Conservation (phyloP, 1,140 invertebrate species). For the Stegodyphus mimosarum region DNA sequence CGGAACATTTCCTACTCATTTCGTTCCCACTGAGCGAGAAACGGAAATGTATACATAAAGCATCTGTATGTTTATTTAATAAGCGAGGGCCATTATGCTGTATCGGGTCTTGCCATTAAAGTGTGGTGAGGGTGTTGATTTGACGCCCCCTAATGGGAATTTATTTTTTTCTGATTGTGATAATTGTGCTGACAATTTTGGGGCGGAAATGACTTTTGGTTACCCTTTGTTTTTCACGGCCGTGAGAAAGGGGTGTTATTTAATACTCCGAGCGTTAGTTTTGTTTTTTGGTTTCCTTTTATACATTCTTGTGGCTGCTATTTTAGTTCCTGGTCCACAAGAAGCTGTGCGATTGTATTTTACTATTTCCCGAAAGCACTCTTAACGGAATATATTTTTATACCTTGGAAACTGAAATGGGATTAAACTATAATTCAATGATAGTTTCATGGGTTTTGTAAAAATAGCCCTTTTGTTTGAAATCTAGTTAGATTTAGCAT, state of each 20-base stretch:
- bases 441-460: too few relatives aligned
- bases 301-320: too few relatives aligned
- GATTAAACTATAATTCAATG: too few relatives aligned
- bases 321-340: too few relatives aligned
- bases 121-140: slow-evolving; percentile 24
- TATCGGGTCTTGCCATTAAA: not conserved
- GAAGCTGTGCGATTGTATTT: too few relatives aligned
- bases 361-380: too few relatives aligned
- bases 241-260: slow-evolving; percentile 32
- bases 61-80: slow-evolving; percentile 35
- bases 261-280: not conserved
- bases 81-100: not conserved
- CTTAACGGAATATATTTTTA: too few relatives aligned
- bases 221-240: not conserved
- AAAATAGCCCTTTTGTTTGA: too few relatives aligned
- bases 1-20: slow-evolving; percentile 50
- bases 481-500: too few relatives aligned
- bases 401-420: too few relatives aligned
- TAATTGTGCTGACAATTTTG: slow-evolving; percentile 4
- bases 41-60: slow-evolving; percentile 13
- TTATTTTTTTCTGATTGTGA: slow-evolving; percentile 7
- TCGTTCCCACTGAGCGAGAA: not conserved
- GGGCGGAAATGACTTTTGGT: not conserved
- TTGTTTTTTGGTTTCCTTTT: slow-evolving; percentile 1
- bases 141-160: slow-evolving; percentile 26